Percentiles rank a stretch among this genome's conserved stretches.
These are phyloP conservation scores for Dione vanillae DNA, from an alignment of 2,888 invertebrate species.

Conservation along the genomic window DNA sequence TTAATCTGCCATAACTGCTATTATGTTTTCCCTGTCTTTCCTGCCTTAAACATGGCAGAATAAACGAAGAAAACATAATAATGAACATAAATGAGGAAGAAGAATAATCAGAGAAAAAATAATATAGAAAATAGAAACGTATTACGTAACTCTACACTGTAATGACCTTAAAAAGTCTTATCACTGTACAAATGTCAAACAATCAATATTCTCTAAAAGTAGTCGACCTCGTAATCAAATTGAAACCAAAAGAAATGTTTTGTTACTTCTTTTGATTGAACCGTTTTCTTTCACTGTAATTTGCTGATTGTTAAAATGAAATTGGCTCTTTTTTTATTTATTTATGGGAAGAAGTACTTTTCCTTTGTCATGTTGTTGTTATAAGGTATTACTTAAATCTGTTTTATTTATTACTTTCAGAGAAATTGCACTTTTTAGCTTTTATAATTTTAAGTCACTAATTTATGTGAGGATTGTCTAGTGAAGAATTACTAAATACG, in stretches of 20 bases:
- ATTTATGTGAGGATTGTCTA: too few species aligned
- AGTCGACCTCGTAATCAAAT: background rate
- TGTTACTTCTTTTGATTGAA: constrained; percentile 13
- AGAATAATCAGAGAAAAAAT: too few species aligned
- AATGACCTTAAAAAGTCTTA: background rate
- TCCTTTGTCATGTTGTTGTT: background rate
- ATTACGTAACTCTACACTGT: background rate
- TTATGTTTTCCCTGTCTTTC: too few species aligned
- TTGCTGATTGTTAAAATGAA: constrained; percentile 16
- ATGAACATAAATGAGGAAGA: too few species aligned
- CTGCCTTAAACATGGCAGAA: too few species aligned
- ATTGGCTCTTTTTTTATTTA: background rate
- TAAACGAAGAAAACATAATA: too few species aligned
- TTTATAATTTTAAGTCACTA: too few species aligned
- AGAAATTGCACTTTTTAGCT: too few species aligned
- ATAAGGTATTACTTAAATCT: background rate
- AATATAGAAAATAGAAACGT: too few species aligned
- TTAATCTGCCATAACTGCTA: too few species aligned
- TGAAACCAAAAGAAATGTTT: constrained; percentile 16
- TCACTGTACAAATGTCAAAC: background rate
- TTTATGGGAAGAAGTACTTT: constrained; percentile 1
- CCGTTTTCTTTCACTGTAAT: constrained; percentile 5
- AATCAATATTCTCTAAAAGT: constrained; percentile 1
- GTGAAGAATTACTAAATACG: too few species aligned
- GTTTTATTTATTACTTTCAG: too few species aligned